Conservation (phyloP, 2,888 invertebrate species). For the Taphrorychus bicolor region DNA sequence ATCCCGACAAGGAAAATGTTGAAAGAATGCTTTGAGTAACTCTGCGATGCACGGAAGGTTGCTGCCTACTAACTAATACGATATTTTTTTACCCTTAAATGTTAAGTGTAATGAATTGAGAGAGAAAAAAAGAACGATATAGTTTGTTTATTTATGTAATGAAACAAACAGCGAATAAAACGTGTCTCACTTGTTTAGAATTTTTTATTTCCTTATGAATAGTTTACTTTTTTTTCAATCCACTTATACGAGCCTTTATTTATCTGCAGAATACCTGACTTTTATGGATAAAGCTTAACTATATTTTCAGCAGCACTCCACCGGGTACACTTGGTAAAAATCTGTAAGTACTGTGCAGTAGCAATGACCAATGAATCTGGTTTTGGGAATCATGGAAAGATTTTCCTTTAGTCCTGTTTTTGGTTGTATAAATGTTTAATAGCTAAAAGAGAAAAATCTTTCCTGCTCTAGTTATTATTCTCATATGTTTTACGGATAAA, state of each 20-base stretch:
- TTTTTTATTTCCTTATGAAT: background rate
- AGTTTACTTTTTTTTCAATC: too few relatives aligned
- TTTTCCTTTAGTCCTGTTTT: background rate
- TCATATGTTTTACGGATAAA: background rate
- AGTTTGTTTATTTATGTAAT: constrained; percentile 27
- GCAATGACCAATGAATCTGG: constrained; percentile 5
- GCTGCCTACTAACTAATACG: constrained; percentile 25
- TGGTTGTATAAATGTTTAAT: too few relatives aligned
- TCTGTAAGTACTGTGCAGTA: background rate
- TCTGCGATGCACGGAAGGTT: constrained; percentile 8
- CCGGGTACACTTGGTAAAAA: background rate
- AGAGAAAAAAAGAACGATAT: constrained; percentile 32
- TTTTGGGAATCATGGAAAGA: background rate
- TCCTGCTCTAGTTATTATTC: too few relatives aligned
- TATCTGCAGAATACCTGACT: background rate
- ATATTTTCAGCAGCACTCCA: background rate
- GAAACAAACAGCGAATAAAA: constrained; percentile 35
- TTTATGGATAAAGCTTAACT: background rate
- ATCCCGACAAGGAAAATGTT: background rate
- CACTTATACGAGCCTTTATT: too few relatives aligned
- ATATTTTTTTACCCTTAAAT: constrained; percentile 10
- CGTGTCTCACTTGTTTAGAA: constrained; percentile 31
- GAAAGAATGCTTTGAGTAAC: background rate
- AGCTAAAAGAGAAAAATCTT: background rate
- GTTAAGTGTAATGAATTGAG: constrained; percentile 22